Base-by-base conservation (phyloP, 2,888 invertebrate genomes). In the Hydriomena furcata region DNA sequence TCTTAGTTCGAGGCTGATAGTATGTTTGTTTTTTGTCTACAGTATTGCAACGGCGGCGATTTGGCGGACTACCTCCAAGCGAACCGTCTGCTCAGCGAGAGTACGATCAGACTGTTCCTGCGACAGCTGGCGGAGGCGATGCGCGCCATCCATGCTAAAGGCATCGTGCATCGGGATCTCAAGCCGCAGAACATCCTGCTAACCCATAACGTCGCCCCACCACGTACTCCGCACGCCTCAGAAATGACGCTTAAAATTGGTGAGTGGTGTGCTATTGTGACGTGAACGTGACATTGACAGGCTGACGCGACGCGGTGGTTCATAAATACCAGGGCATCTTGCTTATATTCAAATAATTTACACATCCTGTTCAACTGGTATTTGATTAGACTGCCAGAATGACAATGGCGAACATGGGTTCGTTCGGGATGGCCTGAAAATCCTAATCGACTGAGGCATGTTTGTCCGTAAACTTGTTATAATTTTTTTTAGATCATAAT, bases 1-100 rank as follows among this genome's bases (percentile, higher is more conserved):
- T n/a, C n/a, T n/a, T n/a, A n/a, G n/a, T n/a, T n/a, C n/a, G n/a
- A n/a, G n/a, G 1, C 6, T 37, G 31, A 13, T 31, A 12, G 12
- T 13, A 31, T 31, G n/a, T 31, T 2, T 7, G 7, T n/a, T 23
- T 42, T 30, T 32, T 38, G 32, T 28, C 28, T 17, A 12, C 57
- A 97, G 96, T 99, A 97, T 88, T 99, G 99, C 91, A 99, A 99
- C 93, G 99, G 99, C 37, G 99, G 99, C 12, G 99, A 99, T 89
- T 91, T 99, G 83, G 98, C 99, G 11, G 99, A 99, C 91, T 99
- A 99, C 91, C 93, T 99, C 63, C 94, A 94, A 78, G 94, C 94
- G 36, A 98, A 98, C 89, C 97, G 98, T 51, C 98, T 98, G 35
- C 92, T 99, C 31, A 98, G 98, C 84, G 99, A 99, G 89, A 98